phyloP scores from a whole-genome alignment of 2,797 vertebrate genomes.

The Anabacerthia variegaticeps region DNA sequence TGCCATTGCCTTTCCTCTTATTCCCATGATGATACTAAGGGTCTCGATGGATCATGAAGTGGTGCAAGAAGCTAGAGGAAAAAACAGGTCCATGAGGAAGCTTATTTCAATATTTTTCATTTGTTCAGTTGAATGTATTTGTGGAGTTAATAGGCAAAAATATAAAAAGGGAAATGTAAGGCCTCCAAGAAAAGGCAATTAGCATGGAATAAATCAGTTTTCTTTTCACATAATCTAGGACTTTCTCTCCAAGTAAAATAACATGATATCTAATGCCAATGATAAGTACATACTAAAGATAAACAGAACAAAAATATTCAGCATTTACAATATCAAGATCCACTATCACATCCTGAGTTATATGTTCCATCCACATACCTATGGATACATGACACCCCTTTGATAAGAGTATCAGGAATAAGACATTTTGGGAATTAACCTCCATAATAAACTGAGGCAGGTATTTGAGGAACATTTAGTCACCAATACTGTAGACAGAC shows the following conservation, averaged over 20 bases:
- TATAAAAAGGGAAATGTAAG: neutral
- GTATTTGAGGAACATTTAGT: neutral
- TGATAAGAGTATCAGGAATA: neutral
- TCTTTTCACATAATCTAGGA: neutral
- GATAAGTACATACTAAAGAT: neutral
- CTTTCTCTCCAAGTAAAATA: neutral
- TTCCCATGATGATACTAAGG: neutral
- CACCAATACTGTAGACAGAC: neutral
- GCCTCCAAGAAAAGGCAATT: neutral
- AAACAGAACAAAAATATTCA: neutral
- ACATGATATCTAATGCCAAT: neutral
- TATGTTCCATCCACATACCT: neutral
- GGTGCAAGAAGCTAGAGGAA: neutral
- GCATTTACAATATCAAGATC: neutral
- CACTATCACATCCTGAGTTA: neutral
- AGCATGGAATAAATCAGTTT: neutral
- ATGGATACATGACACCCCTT: neutral
- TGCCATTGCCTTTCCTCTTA: neutral
- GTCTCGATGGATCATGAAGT: neutral
- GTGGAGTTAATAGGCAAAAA: neutral
- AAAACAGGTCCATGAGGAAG: neutral
- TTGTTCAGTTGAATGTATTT: neutral
- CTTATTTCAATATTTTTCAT: neutral
- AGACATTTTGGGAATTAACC: neutral
- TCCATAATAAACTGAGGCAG: neutral